Percentiles rank a stretch among this genome's conserved stretches.
phyloP scores from a whole-genome alignment of 2,888 invertebrate genomes.

The Mesorhabditis belari region DNA sequence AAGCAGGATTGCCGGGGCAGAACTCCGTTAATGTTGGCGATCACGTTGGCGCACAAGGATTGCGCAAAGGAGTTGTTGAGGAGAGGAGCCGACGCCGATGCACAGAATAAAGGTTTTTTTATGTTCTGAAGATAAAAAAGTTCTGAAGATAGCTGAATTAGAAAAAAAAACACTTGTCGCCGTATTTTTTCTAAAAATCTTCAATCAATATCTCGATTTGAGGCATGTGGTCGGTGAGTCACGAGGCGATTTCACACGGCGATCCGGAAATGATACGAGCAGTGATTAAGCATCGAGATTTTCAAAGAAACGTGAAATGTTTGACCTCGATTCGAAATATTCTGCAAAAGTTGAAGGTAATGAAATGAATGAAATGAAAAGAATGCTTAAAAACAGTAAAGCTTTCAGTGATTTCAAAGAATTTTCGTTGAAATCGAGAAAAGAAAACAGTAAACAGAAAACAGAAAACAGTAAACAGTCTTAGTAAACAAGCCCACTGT shows the following conservation, averaged over 20 bases:
- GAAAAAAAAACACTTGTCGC: background rate
- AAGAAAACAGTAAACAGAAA: no score
- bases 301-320: slow-evolving; percentile 76
- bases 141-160: background rate
- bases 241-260: slow-evolving; percentile 77
- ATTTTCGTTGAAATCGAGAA: no score
- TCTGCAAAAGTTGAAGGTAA: slow-evolving; percentile 74
- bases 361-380: no score
- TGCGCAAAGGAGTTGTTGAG: slow-evolving; percentile 70
- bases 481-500: no score
- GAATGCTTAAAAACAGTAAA: no score
- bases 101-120: slow-evolving; percentile 62
- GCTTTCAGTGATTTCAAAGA: no score
- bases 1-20: slow-evolving; percentile 73
- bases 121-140: slow-evolving; percentile 3
- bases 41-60: slow-evolving; percentile 78
- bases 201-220: slow-evolving; percentile 1
- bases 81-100: slow-evolving; percentile 76
- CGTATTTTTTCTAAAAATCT: background rate
- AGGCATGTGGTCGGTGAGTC: slow-evolving; percentile 54
- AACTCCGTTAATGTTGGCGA: slow-evolving; percentile 85
- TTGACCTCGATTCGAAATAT: slow-evolving; percentile 83
- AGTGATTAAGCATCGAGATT: slow-evolving; percentile 79
- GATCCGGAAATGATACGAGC: slow-evolving; percentile 81
- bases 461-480: no score